Conservation (phyloP, 2,888 invertebrate genomes). For the Bugula neritina region DNA sequence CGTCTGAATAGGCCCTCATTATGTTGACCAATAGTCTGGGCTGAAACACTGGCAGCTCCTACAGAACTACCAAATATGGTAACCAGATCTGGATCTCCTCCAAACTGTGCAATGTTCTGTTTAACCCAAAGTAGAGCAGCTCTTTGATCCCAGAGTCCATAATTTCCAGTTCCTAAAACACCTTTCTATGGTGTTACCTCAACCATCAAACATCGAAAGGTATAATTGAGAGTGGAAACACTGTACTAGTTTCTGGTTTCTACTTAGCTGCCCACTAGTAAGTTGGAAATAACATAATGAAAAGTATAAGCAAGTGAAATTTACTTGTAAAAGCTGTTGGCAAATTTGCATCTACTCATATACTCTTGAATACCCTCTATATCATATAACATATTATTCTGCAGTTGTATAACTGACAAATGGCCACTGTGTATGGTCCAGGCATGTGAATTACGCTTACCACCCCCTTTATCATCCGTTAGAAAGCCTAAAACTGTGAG, state of each 20-base stretch:
- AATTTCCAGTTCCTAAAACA: slow-evolving; percentile 36
- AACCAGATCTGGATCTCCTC: slow-evolving; percentile 34
- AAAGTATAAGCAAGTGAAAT: too few relatives aligned
- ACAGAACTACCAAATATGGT: slow-evolving; percentile 39
- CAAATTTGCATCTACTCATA: not conserved
- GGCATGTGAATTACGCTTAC: too few relatives aligned
- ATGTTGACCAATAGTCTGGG: slow-evolving; percentile 34
- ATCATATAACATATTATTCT: too few relatives aligned
- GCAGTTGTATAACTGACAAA: too few relatives aligned
- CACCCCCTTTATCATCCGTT: not conserved
- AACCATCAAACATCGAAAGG: too few relatives aligned
- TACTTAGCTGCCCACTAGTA: too few relatives aligned
- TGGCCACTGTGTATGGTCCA: too few relatives aligned
- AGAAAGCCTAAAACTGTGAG: slow-evolving; percentile 10
- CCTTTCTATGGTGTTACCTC: not conserved
- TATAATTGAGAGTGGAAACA: too few relatives aligned
- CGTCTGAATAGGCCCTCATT: slow-evolving; percentile 29
- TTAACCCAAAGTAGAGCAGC: slow-evolving; percentile 37
- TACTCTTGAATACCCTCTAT: too few relatives aligned
- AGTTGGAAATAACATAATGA: too few relatives aligned
- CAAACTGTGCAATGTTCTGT: slow-evolving; percentile 35
- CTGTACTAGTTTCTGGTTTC: too few relatives aligned
- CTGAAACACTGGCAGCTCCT: slow-evolving; percentile 35
- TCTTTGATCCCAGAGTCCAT: slow-evolving; percentile 38
- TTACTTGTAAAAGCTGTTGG: too few relatives aligned